Conservation (phyloP, 2,888 invertebrate species). For the Philonicus albiceps region DNA sequence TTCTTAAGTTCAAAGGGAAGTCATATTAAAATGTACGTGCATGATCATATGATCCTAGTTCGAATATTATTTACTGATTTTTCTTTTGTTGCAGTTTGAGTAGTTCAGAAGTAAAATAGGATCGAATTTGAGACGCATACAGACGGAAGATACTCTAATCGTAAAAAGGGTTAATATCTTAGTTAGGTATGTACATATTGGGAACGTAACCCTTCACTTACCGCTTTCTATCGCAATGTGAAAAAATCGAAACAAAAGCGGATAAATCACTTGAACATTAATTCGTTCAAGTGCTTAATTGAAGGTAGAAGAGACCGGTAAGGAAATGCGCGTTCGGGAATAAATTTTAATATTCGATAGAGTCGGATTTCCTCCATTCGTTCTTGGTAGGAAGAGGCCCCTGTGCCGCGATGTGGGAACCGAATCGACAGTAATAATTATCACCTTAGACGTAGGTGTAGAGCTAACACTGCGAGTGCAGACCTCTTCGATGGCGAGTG, state of each 20-base stretch:
- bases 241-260: neutral
- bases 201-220: neutral
- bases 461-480: neutral
- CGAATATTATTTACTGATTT: too few relatives aligned
- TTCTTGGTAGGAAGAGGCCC: neutral
- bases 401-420: neutral
- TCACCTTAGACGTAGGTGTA: slow-evolving; percentile 18
- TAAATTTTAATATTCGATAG: neutral
- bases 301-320: neutral
- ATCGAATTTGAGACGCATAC: too few relatives aligned
- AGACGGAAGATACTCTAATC: too few relatives aligned
- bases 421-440: slow-evolving; percentile 19
- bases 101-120: too few relatives aligned
- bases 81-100: too few relatives aligned
- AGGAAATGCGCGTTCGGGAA: neutral
- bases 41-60: too few relatives aligned
- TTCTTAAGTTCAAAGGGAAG: too few relatives aligned
- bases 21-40: too few relatives aligned
- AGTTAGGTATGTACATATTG: too few relatives aligned
- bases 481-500: neutral
- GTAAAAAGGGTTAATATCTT: too few relatives aligned
- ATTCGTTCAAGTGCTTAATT: neutral
- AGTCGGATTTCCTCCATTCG: neutral
- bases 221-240: neutral
- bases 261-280: neutral